Base-by-base conservation (phyloP, 2,888 invertebrate species). In the Adineta ricciae region DNA sequence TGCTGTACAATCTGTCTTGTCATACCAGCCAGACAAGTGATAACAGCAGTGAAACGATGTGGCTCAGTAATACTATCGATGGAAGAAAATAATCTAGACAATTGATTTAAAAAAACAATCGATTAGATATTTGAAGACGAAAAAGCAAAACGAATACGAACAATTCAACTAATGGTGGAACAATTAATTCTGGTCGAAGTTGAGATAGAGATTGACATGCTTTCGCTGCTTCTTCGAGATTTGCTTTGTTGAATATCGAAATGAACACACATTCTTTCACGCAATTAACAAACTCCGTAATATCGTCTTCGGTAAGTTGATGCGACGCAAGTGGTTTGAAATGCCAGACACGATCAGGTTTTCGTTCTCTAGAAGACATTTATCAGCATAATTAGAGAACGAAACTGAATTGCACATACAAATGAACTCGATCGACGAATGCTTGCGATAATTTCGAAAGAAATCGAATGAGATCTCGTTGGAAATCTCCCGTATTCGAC, bases 31-130 rank as follows among this genome's bases (percentile, higher is more conserved):
- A 91, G 88, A 88, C 91, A 91, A 87, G 89, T 89, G 87, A 92
- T 89, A 72, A 91, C 91, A 82, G 91, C 88, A 83, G 89, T 89
- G 88, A 88, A 88, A 73, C 88, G 93, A 89, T 96, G 95, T 0
- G 96, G 96, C 90, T 97, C 96, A 0, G 95, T 95, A 54, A 96
- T 90, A 1, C 95, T 95, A 88, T 95, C 95, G 89, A 96, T 27
- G 8, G 27, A 14, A 4, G 24, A 27, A 21, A 27, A 64, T 3
- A 16, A 19, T 50, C n/a, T 27, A 21, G 2, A 9, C n/a, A n/a
- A 46, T 8, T 46, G 27, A 64, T 11, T 27, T 9, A 64, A 27
- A 38, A 7, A 50, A 19, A 16, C 9, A 50, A 50, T 50, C 16
- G 19, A 50, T 50, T 2, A 50, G 19, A 7, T 14, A 50, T 46